Evolutionary conservation across 2,113 vertebrate genomes (phyloP).

Genomic region (Naja naja): DNA sequence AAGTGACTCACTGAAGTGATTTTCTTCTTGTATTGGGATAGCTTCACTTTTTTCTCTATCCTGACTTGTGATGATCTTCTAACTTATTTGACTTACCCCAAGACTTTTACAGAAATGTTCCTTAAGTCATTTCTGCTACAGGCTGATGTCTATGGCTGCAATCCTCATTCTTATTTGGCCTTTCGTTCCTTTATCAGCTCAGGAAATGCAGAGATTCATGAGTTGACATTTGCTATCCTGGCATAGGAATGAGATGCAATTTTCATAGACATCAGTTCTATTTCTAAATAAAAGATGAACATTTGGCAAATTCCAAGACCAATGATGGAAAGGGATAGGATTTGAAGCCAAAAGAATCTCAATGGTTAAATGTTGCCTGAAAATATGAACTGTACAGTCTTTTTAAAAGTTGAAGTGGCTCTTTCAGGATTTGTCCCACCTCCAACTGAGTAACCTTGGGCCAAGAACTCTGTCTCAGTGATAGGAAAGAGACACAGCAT

Average conservation of each 20-base stretch:
- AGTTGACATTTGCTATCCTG: not conserved
- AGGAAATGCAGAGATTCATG: not conserved
- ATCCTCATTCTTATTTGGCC: not conserved
- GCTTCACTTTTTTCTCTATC: not conserved
- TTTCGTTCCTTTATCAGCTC: not conserved
- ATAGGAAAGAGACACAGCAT: not conserved
- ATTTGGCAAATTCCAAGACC: not conserved
- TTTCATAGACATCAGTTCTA: not conserved
- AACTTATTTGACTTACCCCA: not conserved
- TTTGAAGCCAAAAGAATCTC: not conserved
- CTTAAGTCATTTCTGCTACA: not conserved
- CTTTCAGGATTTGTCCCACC: not conserved
- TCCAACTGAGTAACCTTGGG: too few species aligned
- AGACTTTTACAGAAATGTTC: not conserved
- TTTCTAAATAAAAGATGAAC: not conserved
- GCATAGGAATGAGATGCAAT: not conserved
- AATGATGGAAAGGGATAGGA: not conserved
- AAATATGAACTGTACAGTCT: not conserved
- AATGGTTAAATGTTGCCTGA: not conserved
- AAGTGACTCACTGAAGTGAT: not conserved
- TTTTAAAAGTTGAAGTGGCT: not conserved
- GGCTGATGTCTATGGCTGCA: not conserved
- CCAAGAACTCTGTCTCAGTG: too few species aligned
- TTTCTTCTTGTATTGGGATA: not conserved
- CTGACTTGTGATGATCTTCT: not conserved